Percentiles rank a stretch among this genome's conserved stretches.
These are phyloP conservation scores for Coecobrya sp. DNA, from an alignment of 2,888 invertebrate genomes.

Conservation along the genomic window DNA sequence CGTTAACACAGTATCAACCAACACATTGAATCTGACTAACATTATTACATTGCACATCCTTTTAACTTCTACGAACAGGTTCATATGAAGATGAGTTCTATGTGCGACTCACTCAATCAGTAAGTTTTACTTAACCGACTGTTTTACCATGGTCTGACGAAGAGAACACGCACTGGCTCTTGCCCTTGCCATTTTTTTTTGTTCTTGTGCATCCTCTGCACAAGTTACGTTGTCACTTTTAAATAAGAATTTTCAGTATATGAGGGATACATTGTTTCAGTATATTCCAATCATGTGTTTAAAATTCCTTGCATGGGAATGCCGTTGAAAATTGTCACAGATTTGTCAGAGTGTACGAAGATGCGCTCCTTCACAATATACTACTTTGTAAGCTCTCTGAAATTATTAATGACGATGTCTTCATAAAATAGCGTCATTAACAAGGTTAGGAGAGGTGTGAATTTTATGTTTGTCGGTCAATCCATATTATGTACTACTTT, in stretches of 20 bases:
- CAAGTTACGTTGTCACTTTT: background rate
- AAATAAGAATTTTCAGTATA: background rate
- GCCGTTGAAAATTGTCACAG: background rate
- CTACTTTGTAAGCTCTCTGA: too few species aligned
- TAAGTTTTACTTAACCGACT: background rate
- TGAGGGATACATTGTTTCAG: background rate
- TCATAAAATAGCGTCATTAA: too few species aligned
- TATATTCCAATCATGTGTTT: background rate
- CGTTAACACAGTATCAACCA: too few species aligned
- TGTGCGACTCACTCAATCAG: slow-evolving; percentile 4
- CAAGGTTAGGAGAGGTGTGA: too few species aligned
- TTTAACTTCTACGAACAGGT: background rate
- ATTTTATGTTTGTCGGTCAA: too few species aligned
- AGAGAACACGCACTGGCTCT: background rate
- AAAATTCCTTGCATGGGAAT: background rate
- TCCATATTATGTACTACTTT: too few species aligned
- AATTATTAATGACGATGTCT: too few species aligned
- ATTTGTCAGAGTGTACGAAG: background rate
- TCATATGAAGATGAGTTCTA: background rate
- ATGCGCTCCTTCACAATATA: background rate
- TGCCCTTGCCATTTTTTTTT: background rate
- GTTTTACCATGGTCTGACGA: background rate
- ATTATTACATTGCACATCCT: background rate
- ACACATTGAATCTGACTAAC: too few species aligned
- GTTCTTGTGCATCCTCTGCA: background rate